Conservation (phyloP, 2,888 invertebrate species). For the Polydrusus cervinus region DNA sequence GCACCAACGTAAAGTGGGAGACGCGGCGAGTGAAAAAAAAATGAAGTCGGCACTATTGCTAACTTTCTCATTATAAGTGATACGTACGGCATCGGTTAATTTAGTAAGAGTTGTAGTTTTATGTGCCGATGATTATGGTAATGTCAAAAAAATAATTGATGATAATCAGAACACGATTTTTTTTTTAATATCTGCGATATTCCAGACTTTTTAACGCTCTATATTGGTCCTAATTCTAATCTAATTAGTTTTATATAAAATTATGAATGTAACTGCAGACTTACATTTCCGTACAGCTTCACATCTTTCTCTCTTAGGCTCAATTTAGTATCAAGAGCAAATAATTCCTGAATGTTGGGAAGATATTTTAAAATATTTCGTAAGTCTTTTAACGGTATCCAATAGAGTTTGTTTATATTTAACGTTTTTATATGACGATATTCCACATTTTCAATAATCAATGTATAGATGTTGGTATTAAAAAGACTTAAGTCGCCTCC, state of each 20-base stretch:
- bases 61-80: too few relatives aligned
- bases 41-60: too few relatives aligned
- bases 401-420: constrained; percentile 53
- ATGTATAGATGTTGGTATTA: constrained; percentile 31
- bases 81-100: too few relatives aligned
- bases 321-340: constrained; percentile 50
- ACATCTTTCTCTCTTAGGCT: constrained; percentile 47
- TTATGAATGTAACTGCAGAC: neutral
- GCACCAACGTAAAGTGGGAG: too few relatives aligned
- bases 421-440: constrained; percentile 45
- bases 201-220: too few relatives aligned
- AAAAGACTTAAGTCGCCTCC: constrained; percentile 39
- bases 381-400: constrained; percentile 45
- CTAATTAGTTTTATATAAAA: constrained; percentile 12
- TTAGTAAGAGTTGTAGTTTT: too few relatives aligned
- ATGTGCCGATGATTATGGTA: too few relatives aligned
- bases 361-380: constrained; percentile 46
- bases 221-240: too few relatives aligned
- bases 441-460: constrained; percentile 41
- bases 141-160: too few relatives aligned
- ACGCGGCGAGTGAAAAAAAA: too few relatives aligned
- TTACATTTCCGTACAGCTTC: constrained; percentile 47
- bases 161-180: too few relatives aligned
- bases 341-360: constrained; percentile 46
- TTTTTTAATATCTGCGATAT: too few relatives aligned